Evolutionary conservation across 2,113 vertebrate genomes (phyloP).

Genomic region (Austrofundulus limnaeus): DNA sequence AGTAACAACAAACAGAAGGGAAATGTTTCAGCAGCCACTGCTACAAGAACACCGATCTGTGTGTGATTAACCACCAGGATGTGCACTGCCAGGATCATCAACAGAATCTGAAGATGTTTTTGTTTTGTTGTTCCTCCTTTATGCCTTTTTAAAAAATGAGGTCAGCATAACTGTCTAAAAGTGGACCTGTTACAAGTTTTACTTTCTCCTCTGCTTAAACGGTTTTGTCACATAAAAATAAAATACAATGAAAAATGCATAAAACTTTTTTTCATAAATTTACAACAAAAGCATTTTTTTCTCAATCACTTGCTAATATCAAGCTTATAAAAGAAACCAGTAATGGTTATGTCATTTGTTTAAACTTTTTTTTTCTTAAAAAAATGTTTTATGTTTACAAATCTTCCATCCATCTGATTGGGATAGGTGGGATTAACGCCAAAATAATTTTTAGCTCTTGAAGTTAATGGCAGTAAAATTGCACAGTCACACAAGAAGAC

Average conservation of each 20-base stretch:
- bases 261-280: not conserved
- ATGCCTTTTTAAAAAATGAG: constrained; percentile 12
- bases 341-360: not conserved
- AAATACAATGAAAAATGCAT: not conserved
- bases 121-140: constrained; percentile 2
- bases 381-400: constrained; percentile 22
- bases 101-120: constrained; percentile 28
- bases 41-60: constrained; percentile 29
- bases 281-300: constrained; percentile 7
- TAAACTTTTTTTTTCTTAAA: not conserved
- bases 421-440: not conserved
- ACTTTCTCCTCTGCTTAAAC: not conserved
- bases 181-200: constrained; percentile 35
- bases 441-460: constrained; percentile 1
- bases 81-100: constrained; percentile 54
- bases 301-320: not conserved
- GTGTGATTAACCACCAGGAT: constrained; percentile 31
- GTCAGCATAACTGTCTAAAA: constrained; percentile 21
- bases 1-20: constrained; percentile 68
- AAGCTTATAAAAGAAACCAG: not conserved
- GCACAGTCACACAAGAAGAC: not conserved
- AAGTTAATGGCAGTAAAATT: not conserved
- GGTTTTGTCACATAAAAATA: constrained; percentile 4
- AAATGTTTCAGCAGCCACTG: constrained; percentile 21
- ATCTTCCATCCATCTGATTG: constrained; percentile 5